Evolutionary conservation across 2,797 vertebrate genomes (phyloP), one percentile per base, ranked within the genome.

Genomic region (Crenuchus spilurus): DNA sequence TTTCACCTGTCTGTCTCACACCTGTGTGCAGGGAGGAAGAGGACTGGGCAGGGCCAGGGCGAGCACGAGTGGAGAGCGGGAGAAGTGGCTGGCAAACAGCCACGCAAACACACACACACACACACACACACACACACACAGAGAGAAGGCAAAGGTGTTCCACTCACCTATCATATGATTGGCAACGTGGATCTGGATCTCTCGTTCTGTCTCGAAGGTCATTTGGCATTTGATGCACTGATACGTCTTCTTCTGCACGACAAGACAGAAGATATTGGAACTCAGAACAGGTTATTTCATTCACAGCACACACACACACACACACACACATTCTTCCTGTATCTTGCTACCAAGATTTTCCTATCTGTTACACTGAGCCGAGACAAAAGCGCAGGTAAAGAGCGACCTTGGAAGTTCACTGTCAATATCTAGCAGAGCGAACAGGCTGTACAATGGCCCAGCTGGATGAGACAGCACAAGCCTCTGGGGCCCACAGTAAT

Each of bases 181-280:
- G 80, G 97, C 97, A 41, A 98, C 97, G 14, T 99, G 97, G 85
- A 99, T 99, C 90, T 99, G 97, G 89, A 99, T 99, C 91, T 99
- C 97, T 77, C 97, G 87, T 81, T 99, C 97, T 0, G 95, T 99
- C 93, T 99, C 97, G 84, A 99, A 99, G 76, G 97, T 99, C 97
- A 98, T 99, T 94, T 99, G 97, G 94, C 97, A 99, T 94, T 99
- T 99, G 92, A 99, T 99, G 94, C 97, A 99, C 84, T 99, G 97
- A 92, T 99, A 99, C 69, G 97, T 99, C 93, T 99, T 99, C 87
- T 99, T 99, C 97, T 99, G 87, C 86, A 87, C 82, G 62, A 41
- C 60, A 67, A 82, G 6, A 72, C 16, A 64, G 18, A 42, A 49
- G 51, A 42, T 26, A 65, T 46, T 72, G 33, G 44, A 65, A 61